phyloP scores from a whole-genome alignment of 2,888 invertebrate species.

The Troides helena region DNA sequence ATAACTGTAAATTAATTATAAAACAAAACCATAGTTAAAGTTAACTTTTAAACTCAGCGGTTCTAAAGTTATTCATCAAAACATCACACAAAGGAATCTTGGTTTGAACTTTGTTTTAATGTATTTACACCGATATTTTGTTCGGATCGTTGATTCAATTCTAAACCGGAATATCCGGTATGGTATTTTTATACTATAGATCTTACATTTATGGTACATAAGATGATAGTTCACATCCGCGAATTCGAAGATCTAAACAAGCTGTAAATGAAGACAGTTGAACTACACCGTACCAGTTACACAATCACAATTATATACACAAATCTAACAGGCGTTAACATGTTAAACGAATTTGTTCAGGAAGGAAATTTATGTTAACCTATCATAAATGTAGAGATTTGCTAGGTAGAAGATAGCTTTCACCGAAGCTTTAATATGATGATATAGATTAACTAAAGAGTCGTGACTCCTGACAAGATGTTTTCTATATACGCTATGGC shows the following conservation, averaged over 20 bases:
- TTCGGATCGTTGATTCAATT: background rate
- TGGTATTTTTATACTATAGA: background rate
- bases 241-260: background rate
- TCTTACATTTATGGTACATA: no score
- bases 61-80: background rate
- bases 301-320: slow-evolving; percentile 6
- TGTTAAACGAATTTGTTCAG: background rate
- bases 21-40: background rate
- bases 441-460: no score
- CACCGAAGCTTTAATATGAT: background rate
- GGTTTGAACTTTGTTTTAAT: no score
- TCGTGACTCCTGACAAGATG: no score
- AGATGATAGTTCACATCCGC: background rate
- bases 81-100: no score
- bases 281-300: background rate
- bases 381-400: background rate
- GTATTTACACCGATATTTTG: no score
- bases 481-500: no score
- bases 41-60: background rate
- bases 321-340: background rate
- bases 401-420: background rate
- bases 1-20: background rate
- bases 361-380: background rate
- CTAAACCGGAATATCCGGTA: background rate
- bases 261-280: background rate